Evolutionary conservation across 2,888 invertebrate species (phyloP), one percentile per base, ranked within the genome.

Genomic region (Nemurella pictetii): DNA sequence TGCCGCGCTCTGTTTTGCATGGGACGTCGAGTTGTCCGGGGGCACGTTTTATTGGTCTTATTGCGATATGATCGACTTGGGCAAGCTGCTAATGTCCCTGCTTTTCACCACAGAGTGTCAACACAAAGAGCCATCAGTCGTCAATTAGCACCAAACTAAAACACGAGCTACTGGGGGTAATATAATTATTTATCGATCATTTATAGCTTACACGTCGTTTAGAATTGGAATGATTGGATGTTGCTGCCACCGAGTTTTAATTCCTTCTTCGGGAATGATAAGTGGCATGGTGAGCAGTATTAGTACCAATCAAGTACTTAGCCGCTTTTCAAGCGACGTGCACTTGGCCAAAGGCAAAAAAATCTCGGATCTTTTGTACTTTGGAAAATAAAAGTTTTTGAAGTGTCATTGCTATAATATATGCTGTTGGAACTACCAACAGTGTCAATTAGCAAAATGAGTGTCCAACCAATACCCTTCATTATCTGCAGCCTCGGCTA

Each of bases 101-200:
- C 30, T 36, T 81, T 36, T 81, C 81, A 36, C 28, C 81, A 35
- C 35, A 29, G 55, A 55, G 55, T 55, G 55, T 55, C 55, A 55
- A 55, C 55, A 55, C 55, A 55, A 55, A 55, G 55, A 12, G 1
- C 3, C 55, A 1, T 3, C 55, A 12, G 1, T 1, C 55, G 5
- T 3, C 55, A 55, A 55, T 55, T 55, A 55, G 55, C 9, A 55
- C 9, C 15, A 55, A 12, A 55, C 55, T 55, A 55, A 55, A 55
- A 55, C 55, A 55, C 55, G 55, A 55, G 55, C 55, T 55, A 55
- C 55, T 12, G 55, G 55, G 55, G 20, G 55, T 55, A 20, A 55
- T 55, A 55, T 55, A 55, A 55, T 55, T 55, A 55, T 55, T 55
- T 55, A 7, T 55, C 55, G 55, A 55, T 55, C 55, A 55, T 55